A percentile compares a stretch with the other conserved stretches of the same genome.
Conservation (phyloP, 2,888 invertebrate species). For the Ophioninae sp. region DNA sequence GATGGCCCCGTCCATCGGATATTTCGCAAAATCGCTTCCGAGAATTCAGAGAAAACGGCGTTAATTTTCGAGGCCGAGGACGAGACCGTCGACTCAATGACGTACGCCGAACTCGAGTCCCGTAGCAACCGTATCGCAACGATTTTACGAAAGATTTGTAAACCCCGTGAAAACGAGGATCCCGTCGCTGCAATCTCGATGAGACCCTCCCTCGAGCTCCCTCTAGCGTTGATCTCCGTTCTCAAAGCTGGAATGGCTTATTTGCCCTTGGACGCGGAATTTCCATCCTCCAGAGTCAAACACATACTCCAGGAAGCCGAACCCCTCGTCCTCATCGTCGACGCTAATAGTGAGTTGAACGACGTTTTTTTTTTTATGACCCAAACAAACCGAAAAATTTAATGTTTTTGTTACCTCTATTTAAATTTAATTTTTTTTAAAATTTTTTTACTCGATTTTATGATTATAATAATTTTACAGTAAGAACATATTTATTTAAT, state of each 20-base stretch:
- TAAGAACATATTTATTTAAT: no score
- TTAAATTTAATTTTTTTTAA: background rate
- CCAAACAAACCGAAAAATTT: no score
- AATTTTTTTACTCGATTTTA: background rate
- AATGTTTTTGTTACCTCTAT: background rate
- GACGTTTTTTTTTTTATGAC: background rate
- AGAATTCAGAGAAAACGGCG: conserved; percentile 83
- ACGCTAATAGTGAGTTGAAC: conserved; percentile 83
- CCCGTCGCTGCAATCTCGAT: conserved; percentile 91
- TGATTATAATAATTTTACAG: no score
- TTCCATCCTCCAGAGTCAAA: conserved; percentile 87
- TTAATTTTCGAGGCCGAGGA: conserved; percentile 83
- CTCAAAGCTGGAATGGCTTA: conserved; percentile 93
- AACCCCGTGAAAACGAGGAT: conserved; percentile 82
- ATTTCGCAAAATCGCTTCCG: conserved; percentile 83
- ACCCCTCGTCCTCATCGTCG: conserved; percentile 87
- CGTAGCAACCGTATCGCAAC: conserved; percentile 84
- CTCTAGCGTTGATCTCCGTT: conserved; percentile 87
- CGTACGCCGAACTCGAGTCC: conserved; percentile 83
- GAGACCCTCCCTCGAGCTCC: conserved; percentile 87
- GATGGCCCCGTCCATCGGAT: conserved; percentile 83
- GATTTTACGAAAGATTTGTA: conserved; percentile 81
- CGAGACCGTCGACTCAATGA: conserved; percentile 72
- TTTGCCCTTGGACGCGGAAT: conserved; percentile 89
- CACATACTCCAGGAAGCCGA: conserved; percentile 90